Percentiles rank a stretch among this genome's conserved stretches.
These are phyloP conservation scores for Drosophila fulvimacula DNA, from an alignment of 2,888 invertebrate species.

Conservation along the genomic window DNA sequence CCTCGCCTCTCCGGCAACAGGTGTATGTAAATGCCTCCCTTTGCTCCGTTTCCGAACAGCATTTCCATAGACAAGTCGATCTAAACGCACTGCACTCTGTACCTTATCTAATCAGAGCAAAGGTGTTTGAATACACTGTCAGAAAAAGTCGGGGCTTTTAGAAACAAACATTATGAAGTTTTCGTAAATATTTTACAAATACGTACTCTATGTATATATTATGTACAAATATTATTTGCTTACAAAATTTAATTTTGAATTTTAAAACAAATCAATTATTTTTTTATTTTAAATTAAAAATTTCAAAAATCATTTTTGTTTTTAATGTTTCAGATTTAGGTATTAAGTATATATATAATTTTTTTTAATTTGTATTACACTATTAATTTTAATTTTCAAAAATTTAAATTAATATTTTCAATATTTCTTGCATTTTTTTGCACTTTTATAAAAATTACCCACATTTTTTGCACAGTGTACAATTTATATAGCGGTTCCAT, in stretches of 20 bases:
- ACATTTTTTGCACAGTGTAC: background rate
- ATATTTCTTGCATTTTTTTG: background rate
- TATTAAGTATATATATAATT: too few relatives aligned
- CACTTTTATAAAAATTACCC: background rate
- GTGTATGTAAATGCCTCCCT: conserved; percentile 70
- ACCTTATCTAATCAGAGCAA: conserved; percentile 51
- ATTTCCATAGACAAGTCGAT: conserved; percentile 43
- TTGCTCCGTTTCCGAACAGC: conserved; percentile 20
- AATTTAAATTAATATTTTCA: too few relatives aligned
- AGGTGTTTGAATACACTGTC: conserved; percentile 25
- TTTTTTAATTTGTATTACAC: background rate
- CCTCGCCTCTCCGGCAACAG: conserved; percentile 5
- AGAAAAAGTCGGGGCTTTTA: background rate
- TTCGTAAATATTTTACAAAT: too few relatives aligned
- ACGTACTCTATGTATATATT: too few relatives aligned
- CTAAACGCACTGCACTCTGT: conserved; percentile 43
- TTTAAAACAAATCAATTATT: too few relatives aligned
- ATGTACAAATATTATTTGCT: too few relatives aligned
- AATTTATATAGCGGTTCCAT: background rate
- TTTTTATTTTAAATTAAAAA: too few relatives aligned
- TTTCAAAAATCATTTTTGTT: too few relatives aligned
- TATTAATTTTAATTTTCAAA: too few relatives aligned
- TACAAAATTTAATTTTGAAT: too few relatives aligned
- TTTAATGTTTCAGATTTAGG: too few relatives aligned
- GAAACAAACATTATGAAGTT: background rate